These are phyloP conservation scores for Melitaea cinxia DNA, from an alignment of 1,140 invertebrate genomes.

Conservation along the genomic window DNA sequence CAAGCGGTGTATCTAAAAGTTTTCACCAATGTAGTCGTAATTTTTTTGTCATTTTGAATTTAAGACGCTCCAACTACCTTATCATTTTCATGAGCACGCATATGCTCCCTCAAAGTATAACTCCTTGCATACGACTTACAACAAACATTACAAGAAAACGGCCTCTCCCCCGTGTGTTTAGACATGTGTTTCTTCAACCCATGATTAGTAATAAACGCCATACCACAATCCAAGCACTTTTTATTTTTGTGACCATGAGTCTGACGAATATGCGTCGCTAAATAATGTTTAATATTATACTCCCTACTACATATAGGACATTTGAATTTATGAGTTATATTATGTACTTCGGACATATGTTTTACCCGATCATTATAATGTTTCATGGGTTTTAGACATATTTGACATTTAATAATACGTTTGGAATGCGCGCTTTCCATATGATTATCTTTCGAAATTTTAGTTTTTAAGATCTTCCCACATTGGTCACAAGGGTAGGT, in stretches of 20 bases:
- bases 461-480: slow-evolving; percentile 66
- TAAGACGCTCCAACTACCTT: slow-evolving; percentile 2
- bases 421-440: slow-evolving; percentile 70
- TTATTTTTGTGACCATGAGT: slow-evolving; percentile 71
- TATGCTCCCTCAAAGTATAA: slow-evolving; percentile 65
- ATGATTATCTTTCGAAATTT: slow-evolving; percentile 63
- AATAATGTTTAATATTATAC: slow-evolving; percentile 72
- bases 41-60: too few species aligned
- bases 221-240: slow-evolving; percentile 63
- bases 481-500: slow-evolving; percentile 59
- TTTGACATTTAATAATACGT: slow-evolving; percentile 64
- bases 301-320: slow-evolving; percentile 60
- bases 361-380: slow-evolving; percentile 72
- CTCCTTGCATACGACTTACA: slow-evolving; percentile 60
- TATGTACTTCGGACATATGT: slow-evolving; percentile 70
- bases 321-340: slow-evolving; percentile 67
- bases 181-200: slow-evolving; percentile 71
- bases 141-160: slow-evolving; percentile 55
- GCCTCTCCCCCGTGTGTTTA: slow-evolving; percentile 55
- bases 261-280: slow-evolving; percentile 69
- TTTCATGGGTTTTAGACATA: slow-evolving; percentile 71
- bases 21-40: too few species aligned
- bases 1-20: too few species aligned
- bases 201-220: slow-evolving; percentile 72
- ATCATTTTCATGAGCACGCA: slow-evolving; percentile 51